These are phyloP conservation scores for Hermaeophaga mercurialis DNA, from an alignment of 2,888 invertebrate genomes.

Conservation along the genomic window DNA sequence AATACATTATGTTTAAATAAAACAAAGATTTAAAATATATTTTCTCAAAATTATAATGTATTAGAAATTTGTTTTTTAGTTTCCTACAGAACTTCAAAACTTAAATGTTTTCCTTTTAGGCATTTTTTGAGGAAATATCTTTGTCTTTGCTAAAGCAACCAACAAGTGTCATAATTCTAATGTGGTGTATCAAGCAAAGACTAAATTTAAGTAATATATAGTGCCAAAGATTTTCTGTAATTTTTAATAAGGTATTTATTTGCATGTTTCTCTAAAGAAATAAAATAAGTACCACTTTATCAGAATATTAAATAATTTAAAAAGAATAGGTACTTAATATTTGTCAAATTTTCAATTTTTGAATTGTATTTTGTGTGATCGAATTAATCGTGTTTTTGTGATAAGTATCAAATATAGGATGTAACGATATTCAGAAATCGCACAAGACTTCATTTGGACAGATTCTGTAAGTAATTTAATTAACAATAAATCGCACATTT, in stretches of 20 bases:
- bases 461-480: no score
- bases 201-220: conserved; percentile 31
- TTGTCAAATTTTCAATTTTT: conserved; percentile 31
- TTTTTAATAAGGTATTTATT: conserved; percentile 25
- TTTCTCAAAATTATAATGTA: not conserved
- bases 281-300: conserved; percentile 8
- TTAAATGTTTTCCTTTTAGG: not conserved
- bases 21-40: not conserved
- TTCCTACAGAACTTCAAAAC: no score
- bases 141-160: no score
- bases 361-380: conserved; percentile 41
- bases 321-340: conserved; percentile 43
- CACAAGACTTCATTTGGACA: no score
- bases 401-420: conserved; percentile 32
- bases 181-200: conserved; percentile 31
- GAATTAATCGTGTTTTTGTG: conserved; percentile 41
- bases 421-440: no score
- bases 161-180: conserved; percentile 24
- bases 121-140: not conserved
- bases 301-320: conserved; percentile 2
- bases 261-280: conserved; percentile 8
- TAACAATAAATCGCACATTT: no score
- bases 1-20: not conserved
- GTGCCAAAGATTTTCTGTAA: conserved; percentile 39
- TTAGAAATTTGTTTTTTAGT: no score